phyloP scores from a whole-genome alignment of 2,888 invertebrate species.

The Erynnis tages region DNA sequence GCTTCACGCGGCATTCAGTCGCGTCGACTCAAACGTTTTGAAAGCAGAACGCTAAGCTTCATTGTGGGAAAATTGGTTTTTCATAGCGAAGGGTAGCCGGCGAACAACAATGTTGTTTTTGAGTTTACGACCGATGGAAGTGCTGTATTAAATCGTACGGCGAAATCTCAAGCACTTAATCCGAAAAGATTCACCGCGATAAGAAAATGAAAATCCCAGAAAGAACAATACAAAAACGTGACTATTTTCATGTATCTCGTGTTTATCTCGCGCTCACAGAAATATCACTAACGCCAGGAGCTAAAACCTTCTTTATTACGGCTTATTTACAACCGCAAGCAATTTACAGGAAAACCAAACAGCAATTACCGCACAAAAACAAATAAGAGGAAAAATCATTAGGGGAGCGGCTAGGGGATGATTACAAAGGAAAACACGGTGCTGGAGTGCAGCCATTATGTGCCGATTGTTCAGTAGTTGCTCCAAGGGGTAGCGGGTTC shows the following conservation, averaged over 20 bases:
- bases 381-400: conserved; percentile 77
- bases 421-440: conserved; percentile 70
- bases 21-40: conserved; percentile 10
- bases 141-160: neutral
- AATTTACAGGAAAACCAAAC: conserved; percentile 75
- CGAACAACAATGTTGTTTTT: neutral
- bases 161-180: neutral
- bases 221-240: conserved; percentile 3
- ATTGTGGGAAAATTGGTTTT: conserved; percentile 13
- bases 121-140: neutral
- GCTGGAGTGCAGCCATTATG: conserved; percentile 50
- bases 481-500: conserved; percentile 55
- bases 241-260: conserved; percentile 20
- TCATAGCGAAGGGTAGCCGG: neutral
- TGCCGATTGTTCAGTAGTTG: conserved; percentile 54
- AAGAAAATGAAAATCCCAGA: neutral
- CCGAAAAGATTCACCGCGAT: neutral
- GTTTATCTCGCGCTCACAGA: conserved; percentile 18
- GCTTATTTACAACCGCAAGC: conserved; percentile 65
- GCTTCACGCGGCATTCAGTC: conserved; percentile 22
- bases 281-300: conserved; percentile 28
- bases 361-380: conserved; percentile 78
- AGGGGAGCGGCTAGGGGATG: conserved; percentile 62
- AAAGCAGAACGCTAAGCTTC: conserved; percentile 4
- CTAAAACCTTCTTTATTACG: conserved; percentile 38